phyloP scores from a whole-genome alignment of 64 coral and sea anemone genomes.

The Dendrophyllia cribrosa region DNA sequence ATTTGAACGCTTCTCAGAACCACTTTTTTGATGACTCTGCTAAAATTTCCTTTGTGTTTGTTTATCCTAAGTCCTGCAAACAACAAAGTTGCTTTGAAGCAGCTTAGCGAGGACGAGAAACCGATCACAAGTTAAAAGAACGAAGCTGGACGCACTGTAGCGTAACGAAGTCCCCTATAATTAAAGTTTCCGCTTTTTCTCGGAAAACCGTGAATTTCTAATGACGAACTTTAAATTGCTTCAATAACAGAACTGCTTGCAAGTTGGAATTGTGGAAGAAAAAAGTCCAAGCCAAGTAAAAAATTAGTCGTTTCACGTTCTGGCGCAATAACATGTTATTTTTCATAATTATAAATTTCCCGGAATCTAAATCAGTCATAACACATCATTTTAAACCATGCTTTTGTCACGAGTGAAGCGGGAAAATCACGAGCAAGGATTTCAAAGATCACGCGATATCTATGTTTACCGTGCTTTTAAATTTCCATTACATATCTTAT shows the following conservation, averaged over 20 bases:
- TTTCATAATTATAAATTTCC: neutral
- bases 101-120: no score
- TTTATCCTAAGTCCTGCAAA: no score
- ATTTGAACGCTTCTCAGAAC: no score
- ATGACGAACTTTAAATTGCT: neutral
- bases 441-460: neutral
- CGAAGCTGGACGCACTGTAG: neutral
- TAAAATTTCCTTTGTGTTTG: no score
- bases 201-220: neutral
- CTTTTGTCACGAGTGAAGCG: neutral
- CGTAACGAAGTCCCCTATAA: neutral
- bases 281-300: neutral
- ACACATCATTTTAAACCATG: neutral
- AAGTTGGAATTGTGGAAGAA: neutral
- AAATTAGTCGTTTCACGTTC: neutral
- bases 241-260: neutral
- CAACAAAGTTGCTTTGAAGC: no score
- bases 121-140: neutral
- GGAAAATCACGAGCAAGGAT: neutral
- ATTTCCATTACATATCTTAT: neutral
- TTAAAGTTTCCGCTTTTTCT: constrained; percentile 1
- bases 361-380: neutral
- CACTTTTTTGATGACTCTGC: no score
- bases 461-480: neutral
- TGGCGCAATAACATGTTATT: neutral